Evolutionary conservation across 1,140 invertebrate genomes (phyloP), one percentile per base, ranked within the genome.

Genomic region (Pogonognathellus flavescens): DNA sequence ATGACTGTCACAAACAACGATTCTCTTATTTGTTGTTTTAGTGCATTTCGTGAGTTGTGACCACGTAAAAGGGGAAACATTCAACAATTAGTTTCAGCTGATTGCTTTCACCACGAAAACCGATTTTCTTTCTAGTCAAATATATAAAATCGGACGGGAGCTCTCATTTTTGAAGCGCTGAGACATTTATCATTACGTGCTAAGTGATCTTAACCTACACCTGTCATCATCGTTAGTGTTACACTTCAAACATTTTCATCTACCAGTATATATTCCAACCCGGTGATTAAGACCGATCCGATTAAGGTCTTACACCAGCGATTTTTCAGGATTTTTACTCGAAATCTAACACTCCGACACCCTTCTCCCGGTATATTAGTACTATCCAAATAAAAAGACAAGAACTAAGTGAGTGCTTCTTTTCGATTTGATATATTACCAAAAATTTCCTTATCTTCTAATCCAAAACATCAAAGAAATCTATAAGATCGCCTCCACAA

Each of bases 71-170:
- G 62, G 22, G 2, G 6, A 41, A 41, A 41, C 62, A 66, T 66
- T 66, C 62, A 66, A 66, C 62, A 66, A 66, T 66, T 66, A 66
- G 62, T 31, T 25, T 25, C 62, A 66, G 62, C 62, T 66, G 62
- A 25, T 25, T 66, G 25, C 62, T 25, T 66, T 25, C 14, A 66
- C 62, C 31, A 66, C 22, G 25, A 20, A 66, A 14, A 5, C 59
- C 59, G 18, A 60, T 60, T 18, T 66, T 25, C 62, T 22, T 66
- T 10, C 62, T 1, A 10, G 25, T 11, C 18, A 20, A 18, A 66
- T 13, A 18, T 2, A n/a, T 20, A n/a, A 16, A 60, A 10, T 8
- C 22, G 18, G n/a, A 60, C 59, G 62, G 6, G 22, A 66, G 25
- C 62, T 25, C 14, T 66, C 3, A 10, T 22, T 13, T 22, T 66